A percentile compares a stretch with the other conserved stretches of the same genome.
Evolutionary conservation across 1,140 invertebrate genomes (phyloP).

Genomic region (Tetraneura akinire): DNA sequence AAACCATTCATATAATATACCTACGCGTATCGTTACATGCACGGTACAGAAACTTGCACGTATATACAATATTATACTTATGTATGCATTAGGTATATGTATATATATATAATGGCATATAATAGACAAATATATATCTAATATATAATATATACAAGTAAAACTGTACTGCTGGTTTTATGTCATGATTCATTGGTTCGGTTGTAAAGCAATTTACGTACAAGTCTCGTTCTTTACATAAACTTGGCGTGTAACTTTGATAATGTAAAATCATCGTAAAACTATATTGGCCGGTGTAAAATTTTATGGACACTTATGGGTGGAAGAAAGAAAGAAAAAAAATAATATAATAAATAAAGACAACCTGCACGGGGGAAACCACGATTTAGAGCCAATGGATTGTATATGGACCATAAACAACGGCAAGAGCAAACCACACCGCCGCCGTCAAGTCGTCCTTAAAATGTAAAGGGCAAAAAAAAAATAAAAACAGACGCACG

Average conservation of each 20-base stretch:
- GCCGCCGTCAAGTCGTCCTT: constrained; percentile 4
- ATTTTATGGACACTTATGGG: constrained; percentile 40
- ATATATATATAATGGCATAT: no score
- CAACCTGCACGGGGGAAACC: neutral
- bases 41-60: neutral
- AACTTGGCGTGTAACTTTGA: constrained; percentile 35
- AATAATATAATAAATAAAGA: constrained; percentile 33
- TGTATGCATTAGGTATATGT: no score
- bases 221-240: constrained; percentile 48
- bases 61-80: neutral
- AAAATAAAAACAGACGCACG: constrained; percentile 6
- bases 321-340: constrained; percentile 7
- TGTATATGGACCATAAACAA: constrained; percentile 44
- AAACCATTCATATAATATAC: neutral
- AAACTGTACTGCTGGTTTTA: constrained; percentile 22
- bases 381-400: constrained; percentile 44
- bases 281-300: constrained; percentile 46
- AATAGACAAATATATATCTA: no score
- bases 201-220: constrained; percentile 46
- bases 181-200: constrained; percentile 41
- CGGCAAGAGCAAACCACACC: neutral
- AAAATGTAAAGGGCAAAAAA: constrained; percentile 20
- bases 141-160: neutral
- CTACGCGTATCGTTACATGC: neutral
- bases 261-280: constrained; percentile 51